Percentiles rank a stretch among this genome's conserved stretches.
phyloP scores from a whole-genome alignment of 2,797 vertebrate species.

The Chiloscyllium punctatum region DNA sequence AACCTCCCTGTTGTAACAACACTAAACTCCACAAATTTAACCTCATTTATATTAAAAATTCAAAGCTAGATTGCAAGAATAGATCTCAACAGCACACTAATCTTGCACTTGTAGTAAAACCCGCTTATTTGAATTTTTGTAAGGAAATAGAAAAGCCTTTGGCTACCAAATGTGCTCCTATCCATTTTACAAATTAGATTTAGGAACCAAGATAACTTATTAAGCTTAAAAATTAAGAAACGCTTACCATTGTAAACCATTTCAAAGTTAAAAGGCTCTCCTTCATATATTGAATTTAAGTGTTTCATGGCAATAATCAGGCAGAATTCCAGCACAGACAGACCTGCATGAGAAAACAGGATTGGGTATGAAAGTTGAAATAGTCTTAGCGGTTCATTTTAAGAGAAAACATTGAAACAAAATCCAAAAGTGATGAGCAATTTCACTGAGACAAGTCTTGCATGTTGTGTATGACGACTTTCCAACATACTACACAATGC shows the following conservation, averaged over 20 bases:
- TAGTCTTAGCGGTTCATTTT: neutral
- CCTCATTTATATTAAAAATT: neutral
- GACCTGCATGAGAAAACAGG: conserved; percentile 60
- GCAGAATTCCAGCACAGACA: conserved; percentile 90
- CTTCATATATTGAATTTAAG: conserved; percentile 84
- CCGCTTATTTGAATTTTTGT: neutral
- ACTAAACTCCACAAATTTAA: neutral
- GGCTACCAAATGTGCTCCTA: neutral
- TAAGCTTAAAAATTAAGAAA: neutral
- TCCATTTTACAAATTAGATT: neutral
- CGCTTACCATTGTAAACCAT: conserved; percentile 92
- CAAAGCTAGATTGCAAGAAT: neutral
- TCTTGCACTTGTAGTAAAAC: neutral
- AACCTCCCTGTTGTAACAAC: no score
- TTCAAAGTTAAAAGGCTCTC: conserved; percentile 93
- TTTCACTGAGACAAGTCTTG: neutral
- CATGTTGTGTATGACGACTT: neutral
- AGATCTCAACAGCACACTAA: neutral
- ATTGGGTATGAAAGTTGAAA: conserved; percentile 22
- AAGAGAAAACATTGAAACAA: neutral
- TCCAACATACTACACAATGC: neutral
- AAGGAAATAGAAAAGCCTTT: neutral
- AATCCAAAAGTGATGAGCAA: neutral
- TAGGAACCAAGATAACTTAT: neutral
- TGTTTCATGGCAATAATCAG: conserved; percentile 97